These are phyloP conservation scores for Drosophila busckii DNA, from an alignment of 1,140 invertebrate species.

Conservation along the genomic window DNA sequence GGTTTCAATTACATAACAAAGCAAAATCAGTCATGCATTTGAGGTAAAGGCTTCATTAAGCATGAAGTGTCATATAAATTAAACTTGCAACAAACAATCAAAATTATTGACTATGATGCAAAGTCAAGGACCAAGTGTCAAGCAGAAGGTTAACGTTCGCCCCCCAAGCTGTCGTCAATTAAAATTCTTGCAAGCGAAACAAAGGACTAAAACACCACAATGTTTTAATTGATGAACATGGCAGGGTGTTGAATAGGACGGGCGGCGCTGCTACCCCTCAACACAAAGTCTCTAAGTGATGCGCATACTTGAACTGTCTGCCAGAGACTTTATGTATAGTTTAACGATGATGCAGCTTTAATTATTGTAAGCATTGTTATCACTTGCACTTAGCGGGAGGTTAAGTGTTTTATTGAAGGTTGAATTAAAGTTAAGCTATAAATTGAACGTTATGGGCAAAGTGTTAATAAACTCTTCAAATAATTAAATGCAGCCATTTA, in stretches of 20 bases:
- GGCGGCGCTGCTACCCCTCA: neutral
- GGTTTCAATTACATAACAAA: no score
- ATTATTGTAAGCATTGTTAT: constrained; percentile 40
- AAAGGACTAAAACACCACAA: constrained; percentile 16
- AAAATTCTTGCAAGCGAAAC: constrained; percentile 20
- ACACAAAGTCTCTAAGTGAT: constrained; percentile 1
- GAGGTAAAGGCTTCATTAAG: no score
- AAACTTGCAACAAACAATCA: no score
- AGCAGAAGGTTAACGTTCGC: no score
- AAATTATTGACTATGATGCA: no score
- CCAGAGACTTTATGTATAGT: constrained; percentile 23
- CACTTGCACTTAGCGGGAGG: constrained; percentile 10
- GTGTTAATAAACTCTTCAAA: constrained; percentile 1
- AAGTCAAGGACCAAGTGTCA: no score
- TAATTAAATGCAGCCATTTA: no score
- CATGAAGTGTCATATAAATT: no score
- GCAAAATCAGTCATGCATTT: no score
- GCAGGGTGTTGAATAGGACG: constrained; percentile 4
- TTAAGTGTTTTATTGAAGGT: constrained; percentile 44
- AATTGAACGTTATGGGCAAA: no score
- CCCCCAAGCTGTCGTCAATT: constrained; percentile 20
- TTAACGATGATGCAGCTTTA: constrained; percentile 56
- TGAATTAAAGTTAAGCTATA: constrained; percentile 58
- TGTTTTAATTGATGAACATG: constrained; percentile 14
- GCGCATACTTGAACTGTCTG: constrained; percentile 46